phyloP scores from a whole-genome alignment of 2,113 vertebrate genomes.

The Myanophis thanlyinensis region DNA sequence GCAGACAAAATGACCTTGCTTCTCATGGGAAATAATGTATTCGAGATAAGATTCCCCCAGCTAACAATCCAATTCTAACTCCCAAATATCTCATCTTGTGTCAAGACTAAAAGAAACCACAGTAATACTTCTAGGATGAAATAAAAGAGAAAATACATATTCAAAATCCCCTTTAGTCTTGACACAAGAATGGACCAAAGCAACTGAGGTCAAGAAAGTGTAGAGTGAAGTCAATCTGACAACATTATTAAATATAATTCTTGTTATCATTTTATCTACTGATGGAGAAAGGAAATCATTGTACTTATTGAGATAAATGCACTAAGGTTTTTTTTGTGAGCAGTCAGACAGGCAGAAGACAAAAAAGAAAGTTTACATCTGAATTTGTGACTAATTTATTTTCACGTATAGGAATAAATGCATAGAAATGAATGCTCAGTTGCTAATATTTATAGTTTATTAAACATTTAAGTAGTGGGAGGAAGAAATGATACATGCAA shows the following conservation, averaged over 20 bases:
- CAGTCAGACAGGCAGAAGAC: constrained; percentile 68
- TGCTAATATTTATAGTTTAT: constrained; percentile 82
- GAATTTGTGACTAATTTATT: constrained; percentile 74
- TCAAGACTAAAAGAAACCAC: too few species aligned
- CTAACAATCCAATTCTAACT: too few species aligned
- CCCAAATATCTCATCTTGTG: too few species aligned
- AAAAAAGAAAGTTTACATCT: constrained; percentile 62
- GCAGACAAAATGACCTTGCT: too few species aligned
- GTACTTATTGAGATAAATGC: constrained; percentile 67
- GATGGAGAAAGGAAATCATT: constrained; percentile 63
- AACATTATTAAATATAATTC: constrained; percentile 50
- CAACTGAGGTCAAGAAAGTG: constrained; percentile 41
- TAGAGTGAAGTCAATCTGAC: constrained; percentile 39
- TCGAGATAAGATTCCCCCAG: too few species aligned
- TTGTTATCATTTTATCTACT: constrained; percentile 67
- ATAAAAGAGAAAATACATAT: too few species aligned
- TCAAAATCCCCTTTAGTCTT: too few species aligned
- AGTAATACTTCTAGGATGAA: too few species aligned
- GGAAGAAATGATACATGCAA: constrained; percentile 60
- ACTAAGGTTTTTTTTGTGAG: constrained; percentile 50
- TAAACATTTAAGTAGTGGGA: constrained; percentile 66
- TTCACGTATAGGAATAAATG: constrained; percentile 73
- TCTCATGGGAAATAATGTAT: too few species aligned
- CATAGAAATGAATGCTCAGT: constrained; percentile 74
- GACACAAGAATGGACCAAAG: constrained; percentile 9